Evolutionary conservation across 2,888 invertebrate species (phyloP).

Genomic region (Minunthozetes semirufus): DNA sequence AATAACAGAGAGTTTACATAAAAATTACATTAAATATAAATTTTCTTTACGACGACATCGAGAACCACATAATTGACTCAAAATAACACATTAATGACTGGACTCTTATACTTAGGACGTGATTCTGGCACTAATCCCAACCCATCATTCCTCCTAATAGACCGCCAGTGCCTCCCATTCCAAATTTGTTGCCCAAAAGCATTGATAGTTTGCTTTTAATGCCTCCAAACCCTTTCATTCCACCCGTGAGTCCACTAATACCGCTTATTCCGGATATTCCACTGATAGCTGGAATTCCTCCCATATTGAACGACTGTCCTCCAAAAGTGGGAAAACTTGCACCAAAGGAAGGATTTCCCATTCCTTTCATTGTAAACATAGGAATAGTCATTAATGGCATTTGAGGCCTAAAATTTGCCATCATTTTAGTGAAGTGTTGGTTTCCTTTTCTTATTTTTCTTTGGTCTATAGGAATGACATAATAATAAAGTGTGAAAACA

Average conservation of each 20-base stretch:
- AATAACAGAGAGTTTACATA: not conserved
- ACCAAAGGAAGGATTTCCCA: not conserved
- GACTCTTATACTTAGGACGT: not conserved
- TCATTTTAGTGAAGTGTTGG: constrained; percentile 16
- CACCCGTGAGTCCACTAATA: not conserved
- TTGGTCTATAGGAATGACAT: not conserved
- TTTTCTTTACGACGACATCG: not conserved
- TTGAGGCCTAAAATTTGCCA: constrained; percentile 13
- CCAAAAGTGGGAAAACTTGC: constrained; percentile 9
- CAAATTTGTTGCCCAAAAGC: constrained; percentile 21
- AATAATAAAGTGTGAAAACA: not conserved
- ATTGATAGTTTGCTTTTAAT: constrained; percentile 19
- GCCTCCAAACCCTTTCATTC: constrained; percentile 18
- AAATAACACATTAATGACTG: constrained; percentile 28
- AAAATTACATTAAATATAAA: not conserved
- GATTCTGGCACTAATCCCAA: not conserved
- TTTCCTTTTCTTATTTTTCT: not conserved
- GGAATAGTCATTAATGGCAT: constrained; percentile 13
- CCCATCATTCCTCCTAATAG: constrained; percentile 24
- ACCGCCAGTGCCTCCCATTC: constrained; percentile 18
- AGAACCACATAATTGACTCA: constrained; percentile 31
- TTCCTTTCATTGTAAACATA: constrained; percentile 13
- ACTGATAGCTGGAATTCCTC: not conserved
- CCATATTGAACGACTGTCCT: not conserved
- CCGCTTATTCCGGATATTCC: constrained; percentile 5